Conservation (phyloP, 1,140 invertebrate genomes). For the Rhynchophorus ferrugineus region DNA sequence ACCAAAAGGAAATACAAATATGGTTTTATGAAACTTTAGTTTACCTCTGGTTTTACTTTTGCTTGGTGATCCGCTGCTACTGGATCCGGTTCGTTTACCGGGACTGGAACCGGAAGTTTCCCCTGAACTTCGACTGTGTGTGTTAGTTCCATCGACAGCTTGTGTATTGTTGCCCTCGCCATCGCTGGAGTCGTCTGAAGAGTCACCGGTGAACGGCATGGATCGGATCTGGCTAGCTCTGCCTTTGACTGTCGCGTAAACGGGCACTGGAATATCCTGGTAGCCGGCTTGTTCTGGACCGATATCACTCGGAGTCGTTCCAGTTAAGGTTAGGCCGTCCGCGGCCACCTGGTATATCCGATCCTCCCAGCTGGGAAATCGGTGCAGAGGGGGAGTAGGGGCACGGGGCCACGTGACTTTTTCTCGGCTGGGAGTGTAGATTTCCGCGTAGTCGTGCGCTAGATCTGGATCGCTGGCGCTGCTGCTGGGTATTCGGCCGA, state of each 20-base stretch:
- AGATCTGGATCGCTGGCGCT: constrained; percentile 59
- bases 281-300: constrained; percentile 57
- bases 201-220: constrained; percentile 90
- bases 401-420: constrained; percentile 52
- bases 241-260: constrained; percentile 93
- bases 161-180: constrained; percentile 75
- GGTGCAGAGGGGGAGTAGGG: constrained; percentile 82
- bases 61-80: constrained; percentile 73
- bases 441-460: constrained; percentile 85
- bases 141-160: constrained; percentile 43
- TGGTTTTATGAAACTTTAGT: too few species aligned
- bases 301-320: constrained; percentile 40
- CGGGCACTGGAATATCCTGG: constrained; percentile 82
- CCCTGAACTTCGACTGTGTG: constrained; percentile 77
- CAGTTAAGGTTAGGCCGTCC: constrained; percentile 61
- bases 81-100: constrained; percentile 59
- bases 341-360: constrained; percentile 86
- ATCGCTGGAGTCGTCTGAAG: constrained; percentile 89
- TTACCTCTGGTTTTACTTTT: constrained; percentile 66
- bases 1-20: too few species aligned
- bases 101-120: constrained; percentile 76
- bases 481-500: constrained; percentile 43
- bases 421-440: constrained; percentile 86
- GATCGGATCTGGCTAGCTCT: constrained; percentile 91
- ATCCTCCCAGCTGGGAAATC: constrained; percentile 87